Evolutionary conservation across 2,888 invertebrate species (phyloP), one percentile per base, ranked within the genome.

Genomic region (Nomada ferruginata): DNA sequence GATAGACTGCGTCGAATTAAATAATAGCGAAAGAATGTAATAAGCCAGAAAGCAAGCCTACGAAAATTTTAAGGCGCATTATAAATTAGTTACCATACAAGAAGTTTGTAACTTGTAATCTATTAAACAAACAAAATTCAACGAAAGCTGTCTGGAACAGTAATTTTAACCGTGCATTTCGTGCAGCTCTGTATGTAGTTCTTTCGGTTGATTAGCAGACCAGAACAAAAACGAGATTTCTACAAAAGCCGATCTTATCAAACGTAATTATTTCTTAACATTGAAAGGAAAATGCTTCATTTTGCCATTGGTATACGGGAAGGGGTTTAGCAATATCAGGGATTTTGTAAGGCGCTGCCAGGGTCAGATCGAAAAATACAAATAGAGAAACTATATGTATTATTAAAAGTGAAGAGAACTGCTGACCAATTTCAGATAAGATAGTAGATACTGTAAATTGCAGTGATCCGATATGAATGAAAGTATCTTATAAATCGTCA

Each of bases 221-320:
- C 64, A 23, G 47, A 65, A 71, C 70, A 70, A 42, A 70, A 65
- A 42, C 18, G 20, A 52, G 36, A 70, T 77, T 70, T 42, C 65
- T 70, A 47, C 1, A 2, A 68, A 68, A 36, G 53, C 36, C 18
- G 53, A 47, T 76, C 9, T 26, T n/a, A n/a, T 69, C 23, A 52
- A 26, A 57, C 29, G 23, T 42, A 36, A 53, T 55, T 36, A 13
- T 68, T 75, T 68, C 29, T 29, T 29, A 29, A 29, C 29, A 29
- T 29, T 29, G 29, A 29, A 29, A 20, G 29, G 1, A 9, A 36
- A 36, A 36, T 36, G 53, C 66, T 20, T 66, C 36, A 61, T 36
- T 36, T 7, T 36, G 5, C 36, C 23, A 23, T 23, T 23, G 23
- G 23, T 36, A 36, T 36, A 36, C 36, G 23, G 5, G 13, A 50